Conservation (phyloP, 2,113 vertebrate species). For the Nothocercus julius region DNA sequence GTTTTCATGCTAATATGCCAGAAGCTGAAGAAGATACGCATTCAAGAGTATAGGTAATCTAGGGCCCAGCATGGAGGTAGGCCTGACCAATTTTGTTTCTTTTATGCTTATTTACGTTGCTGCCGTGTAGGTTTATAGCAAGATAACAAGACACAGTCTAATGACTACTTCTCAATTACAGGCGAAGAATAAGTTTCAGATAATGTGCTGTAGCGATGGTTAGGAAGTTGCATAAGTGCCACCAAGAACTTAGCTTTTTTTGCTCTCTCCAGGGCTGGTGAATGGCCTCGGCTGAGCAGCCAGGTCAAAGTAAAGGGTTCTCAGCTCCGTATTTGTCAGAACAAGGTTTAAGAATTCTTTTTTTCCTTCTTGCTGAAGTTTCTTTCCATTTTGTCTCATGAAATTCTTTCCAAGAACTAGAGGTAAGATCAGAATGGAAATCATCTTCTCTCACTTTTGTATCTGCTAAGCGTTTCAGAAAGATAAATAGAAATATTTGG, state of each 20-base stretch:
- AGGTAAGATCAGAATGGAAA: neutral
- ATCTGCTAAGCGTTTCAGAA: neutral
- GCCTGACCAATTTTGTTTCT: neutral
- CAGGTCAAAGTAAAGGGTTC: neutral
- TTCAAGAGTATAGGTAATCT: neutral
- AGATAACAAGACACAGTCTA: rapidly evolving
- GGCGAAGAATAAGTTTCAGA: neutral
- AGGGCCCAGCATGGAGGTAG: neutral
- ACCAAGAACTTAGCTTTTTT: neutral
- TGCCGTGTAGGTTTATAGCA: neutral
- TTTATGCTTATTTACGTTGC: neutral
- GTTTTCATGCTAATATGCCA: neutral
- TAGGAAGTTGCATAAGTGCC: neutral
- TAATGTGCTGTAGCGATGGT: neutral
- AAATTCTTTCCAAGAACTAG: neutral
- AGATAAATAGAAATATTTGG: neutral
- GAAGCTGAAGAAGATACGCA: neutral
- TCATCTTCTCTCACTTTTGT: neutral
- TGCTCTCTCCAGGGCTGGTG: neutral
- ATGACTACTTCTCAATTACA: neutral
- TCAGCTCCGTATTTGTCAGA: neutral
- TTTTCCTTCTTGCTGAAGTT: neutral
- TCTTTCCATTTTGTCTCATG: neutral
- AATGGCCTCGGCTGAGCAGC: neutral
- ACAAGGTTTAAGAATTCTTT: neutral